phyloP scores from a whole-genome alignment of 2,113 vertebrate species.

The Stegostoma tigrinum region DNA sequence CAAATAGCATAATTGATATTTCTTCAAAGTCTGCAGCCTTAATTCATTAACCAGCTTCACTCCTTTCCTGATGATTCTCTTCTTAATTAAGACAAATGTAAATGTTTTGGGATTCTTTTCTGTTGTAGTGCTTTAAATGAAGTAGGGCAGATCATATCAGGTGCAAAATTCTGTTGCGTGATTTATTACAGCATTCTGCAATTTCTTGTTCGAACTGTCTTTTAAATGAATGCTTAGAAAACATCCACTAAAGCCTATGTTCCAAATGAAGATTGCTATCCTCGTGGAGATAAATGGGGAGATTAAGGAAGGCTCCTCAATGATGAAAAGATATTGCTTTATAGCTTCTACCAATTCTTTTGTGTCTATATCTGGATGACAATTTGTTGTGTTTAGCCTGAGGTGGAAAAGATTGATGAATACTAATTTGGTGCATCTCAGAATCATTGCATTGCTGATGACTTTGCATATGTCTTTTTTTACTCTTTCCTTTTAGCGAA shows the following conservation, averaged over 20 bases:
- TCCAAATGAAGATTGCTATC: background rate
- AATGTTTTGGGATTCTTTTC: background rate
- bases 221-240: background rate
- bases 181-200: background rate
- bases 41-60: too few species aligned
- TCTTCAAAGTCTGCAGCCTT: background rate
- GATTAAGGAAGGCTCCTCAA: background rate
- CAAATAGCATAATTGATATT: background rate
- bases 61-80: background rate
- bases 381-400: constrained; percentile 24
- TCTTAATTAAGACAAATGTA: background rate
- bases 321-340: constrained; percentile 13
- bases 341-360: background rate
- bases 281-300: constrained; percentile 20
- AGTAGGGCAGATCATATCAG: background rate
- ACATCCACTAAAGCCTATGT: background rate
- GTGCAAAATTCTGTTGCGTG: background rate
- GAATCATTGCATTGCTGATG: background rate
- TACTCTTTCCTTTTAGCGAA: background rate
- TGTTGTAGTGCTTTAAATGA: background rate
- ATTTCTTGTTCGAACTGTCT: background rate
- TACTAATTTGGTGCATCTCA: constrained; percentile 16
- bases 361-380: background rate
- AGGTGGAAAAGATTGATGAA: background rate
- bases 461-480: background rate